Conservation (phyloP, 2,113 vertebrate species). For the Phycodurus eques region DNA sequence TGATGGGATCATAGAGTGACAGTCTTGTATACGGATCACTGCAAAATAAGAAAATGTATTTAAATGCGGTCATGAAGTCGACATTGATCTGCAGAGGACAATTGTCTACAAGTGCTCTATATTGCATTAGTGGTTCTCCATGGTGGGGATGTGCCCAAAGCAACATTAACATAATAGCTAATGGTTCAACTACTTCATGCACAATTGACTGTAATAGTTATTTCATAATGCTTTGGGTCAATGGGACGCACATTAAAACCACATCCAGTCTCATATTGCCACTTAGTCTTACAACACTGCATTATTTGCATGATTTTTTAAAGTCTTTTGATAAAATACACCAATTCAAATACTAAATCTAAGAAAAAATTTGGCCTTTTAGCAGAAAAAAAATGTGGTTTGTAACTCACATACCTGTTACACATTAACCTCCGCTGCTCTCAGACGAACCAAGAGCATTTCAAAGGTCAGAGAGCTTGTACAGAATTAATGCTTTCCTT, state of each 20-base stretch:
- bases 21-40: conserved; percentile 94
- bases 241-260: conserved; percentile 21
- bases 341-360: background rate
- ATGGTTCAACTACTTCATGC: background rate
- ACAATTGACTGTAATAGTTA: conserved; percentile 11
- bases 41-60: conserved; percentile 20
- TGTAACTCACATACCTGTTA: background rate
- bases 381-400: background rate
- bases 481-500: background rate
- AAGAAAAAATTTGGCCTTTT: background rate
- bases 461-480: background rate
- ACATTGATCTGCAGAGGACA: background rate
- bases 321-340: no score
- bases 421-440: background rate
- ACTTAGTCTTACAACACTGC: conserved; percentile 11
- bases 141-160: background rate
- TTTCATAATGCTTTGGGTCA: conserved; percentile 15
- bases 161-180: conserved; percentile 13
- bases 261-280: conserved; percentile 11
- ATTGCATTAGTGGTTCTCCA: background rate
- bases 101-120: background rate
- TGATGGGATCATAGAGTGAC: conserved; percentile 86
- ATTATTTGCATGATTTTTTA: conserved; percentile 18
- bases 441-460: background rate
- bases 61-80: background rate